A percentile compares a stretch with the other conserved stretches of the same genome.
Conservation (phyloP, 2,113 vertebrate species). For the Caranx melampygus region DNA sequence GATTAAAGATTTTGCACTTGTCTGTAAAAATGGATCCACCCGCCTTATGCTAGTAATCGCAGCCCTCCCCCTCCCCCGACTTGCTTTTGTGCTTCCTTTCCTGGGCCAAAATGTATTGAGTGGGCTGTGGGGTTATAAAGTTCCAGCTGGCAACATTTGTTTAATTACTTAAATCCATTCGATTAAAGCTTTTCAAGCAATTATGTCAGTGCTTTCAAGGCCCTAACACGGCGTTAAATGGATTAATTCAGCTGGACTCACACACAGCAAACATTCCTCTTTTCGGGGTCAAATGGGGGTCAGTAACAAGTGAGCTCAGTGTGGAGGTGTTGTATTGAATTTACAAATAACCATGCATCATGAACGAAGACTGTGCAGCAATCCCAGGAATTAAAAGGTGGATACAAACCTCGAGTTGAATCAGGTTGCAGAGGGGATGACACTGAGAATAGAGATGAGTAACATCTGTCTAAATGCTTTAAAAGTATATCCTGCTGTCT, state of each 20-base stretch:
- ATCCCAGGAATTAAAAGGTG: slow-evolving; percentile 28
- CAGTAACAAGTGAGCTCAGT: slow-evolving; percentile 44
- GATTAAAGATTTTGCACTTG: slow-evolving; percentile 70
- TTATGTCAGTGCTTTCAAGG: slow-evolving; percentile 71
- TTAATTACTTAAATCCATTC: slow-evolving; percentile 75
- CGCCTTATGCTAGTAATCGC: slow-evolving; percentile 58
- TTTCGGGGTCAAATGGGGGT: slow-evolving; percentile 64
- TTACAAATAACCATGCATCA: slow-evolving; percentile 31
- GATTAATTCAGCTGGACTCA: slow-evolving; percentile 64
- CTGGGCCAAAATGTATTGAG: slow-evolving; percentile 62
- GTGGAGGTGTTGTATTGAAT: slow-evolving; percentile 48
- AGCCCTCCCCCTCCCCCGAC: slow-evolving; percentile 21
- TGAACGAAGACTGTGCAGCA: slow-evolving; percentile 18
- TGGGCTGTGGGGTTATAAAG: slow-evolving; percentile 65
- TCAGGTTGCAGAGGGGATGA: slow-evolving; percentile 24
- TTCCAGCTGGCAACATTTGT: slow-evolving; percentile 76
- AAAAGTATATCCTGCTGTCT: slow-evolving; percentile 19
- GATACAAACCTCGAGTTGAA: slow-evolving; percentile 37
- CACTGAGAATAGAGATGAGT: slow-evolving; percentile 39
- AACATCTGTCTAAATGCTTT: slow-evolving; percentile 45
- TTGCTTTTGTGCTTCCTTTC: slow-evolving; percentile 15
- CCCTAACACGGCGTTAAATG: slow-evolving; percentile 67
- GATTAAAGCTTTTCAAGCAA: slow-evolving; percentile 74
- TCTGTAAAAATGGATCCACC: slow-evolving; percentile 63
- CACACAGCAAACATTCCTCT: slow-evolving; percentile 48